A percentile compares a stretch with the other conserved stretches of the same genome.
These are phyloP conservation scores for Crypturellus tataupa DNA, from an alignment of 2,797 vertebrate species.

Conservation along the genomic window DNA sequence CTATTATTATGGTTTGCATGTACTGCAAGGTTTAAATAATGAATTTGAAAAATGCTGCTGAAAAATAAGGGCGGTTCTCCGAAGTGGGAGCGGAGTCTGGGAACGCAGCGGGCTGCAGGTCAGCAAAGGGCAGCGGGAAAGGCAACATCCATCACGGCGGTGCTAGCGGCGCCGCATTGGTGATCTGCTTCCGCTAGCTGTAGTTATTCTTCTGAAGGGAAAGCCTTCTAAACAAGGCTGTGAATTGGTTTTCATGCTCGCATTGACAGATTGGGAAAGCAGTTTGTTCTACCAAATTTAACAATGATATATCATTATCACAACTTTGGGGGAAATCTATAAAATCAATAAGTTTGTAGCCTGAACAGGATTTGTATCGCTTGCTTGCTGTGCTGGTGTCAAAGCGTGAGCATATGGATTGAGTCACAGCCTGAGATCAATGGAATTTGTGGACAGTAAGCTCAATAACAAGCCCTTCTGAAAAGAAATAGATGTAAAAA, in stretches of 20 bases:
- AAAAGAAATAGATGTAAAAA: constrained; percentile 99
- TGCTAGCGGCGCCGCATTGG: constrained; percentile 73
- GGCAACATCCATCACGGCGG: constrained; percentile 75
- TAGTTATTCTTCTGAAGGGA: constrained; percentile 79
- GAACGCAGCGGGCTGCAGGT: constrained; percentile 65
- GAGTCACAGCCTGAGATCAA: constrained; percentile 98
- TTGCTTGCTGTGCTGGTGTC: constrained; percentile 96
- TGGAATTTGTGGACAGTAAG: constrained; percentile 99
- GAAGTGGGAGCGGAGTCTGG: constrained; percentile 69
- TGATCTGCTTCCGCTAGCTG: constrained; percentile 74
- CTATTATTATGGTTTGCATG: constrained; percentile 74
- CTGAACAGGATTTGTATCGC: constrained; percentile 99
- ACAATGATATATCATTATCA: constrained; percentile 99
- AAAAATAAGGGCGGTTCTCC: constrained; percentile 66
- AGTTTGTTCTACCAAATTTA: constrained; percentile 99
- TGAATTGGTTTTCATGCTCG: constrained; percentile 88
- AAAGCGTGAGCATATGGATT: constrained; percentile 97
- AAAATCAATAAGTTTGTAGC: constrained; percentile 99
- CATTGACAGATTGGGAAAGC: constrained; percentile 98
- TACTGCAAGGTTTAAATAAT: constrained; percentile 77
- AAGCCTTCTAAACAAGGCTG: constrained; percentile 85
- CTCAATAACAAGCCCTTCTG: constrained; percentile 99
- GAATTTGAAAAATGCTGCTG: constrained; percentile 59
- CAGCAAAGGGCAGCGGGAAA: constrained; percentile 75
- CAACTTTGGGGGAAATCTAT: constrained; percentile 99